A percentile compares a stretch with the other conserved stretches of the same genome.
These are phyloP conservation scores for Neotoxoptera formosana DNA, from an alignment of 1,140 invertebrate species.

Conservation along the genomic window DNA sequence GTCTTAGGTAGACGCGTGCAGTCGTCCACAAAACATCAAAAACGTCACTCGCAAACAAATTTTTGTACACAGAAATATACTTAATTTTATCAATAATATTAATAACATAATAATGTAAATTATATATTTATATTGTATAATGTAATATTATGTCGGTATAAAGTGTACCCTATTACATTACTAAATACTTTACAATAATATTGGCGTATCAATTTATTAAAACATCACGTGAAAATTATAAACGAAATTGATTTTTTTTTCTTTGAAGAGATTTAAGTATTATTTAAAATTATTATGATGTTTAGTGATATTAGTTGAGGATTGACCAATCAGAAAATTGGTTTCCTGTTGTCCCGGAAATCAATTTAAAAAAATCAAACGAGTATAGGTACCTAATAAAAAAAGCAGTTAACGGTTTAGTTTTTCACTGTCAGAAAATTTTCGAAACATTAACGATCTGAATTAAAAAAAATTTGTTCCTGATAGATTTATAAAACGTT, in stretches of 20 bases:
- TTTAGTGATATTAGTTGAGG: neutral
- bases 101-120: neutral
- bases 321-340: neutral
- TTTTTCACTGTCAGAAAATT: neutral
- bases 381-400: neutral
- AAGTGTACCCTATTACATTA: neutral
- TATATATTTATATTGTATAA: neutral
- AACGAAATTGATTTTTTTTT: neutral
- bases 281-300: neutral
- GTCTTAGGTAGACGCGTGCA: neutral
- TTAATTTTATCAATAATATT: slow-evolving; percentile 19
- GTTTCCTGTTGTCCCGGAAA: neutral
- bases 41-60: neutral
- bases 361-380: neutral
- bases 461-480: neutral
- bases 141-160: neutral
- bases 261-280: neutral
- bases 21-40: neutral
- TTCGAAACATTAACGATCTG: neutral
- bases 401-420: neutral
- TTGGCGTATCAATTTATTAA: neutral
- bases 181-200: neutral
- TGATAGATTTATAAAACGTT: neutral
- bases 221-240: neutral
- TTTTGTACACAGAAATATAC: neutral